These are phyloP conservation scores for Ailuropoda melanoleuca DNA, from an alignment of 2,113 vertebrate genomes.

Conservation along the genomic window DNA sequence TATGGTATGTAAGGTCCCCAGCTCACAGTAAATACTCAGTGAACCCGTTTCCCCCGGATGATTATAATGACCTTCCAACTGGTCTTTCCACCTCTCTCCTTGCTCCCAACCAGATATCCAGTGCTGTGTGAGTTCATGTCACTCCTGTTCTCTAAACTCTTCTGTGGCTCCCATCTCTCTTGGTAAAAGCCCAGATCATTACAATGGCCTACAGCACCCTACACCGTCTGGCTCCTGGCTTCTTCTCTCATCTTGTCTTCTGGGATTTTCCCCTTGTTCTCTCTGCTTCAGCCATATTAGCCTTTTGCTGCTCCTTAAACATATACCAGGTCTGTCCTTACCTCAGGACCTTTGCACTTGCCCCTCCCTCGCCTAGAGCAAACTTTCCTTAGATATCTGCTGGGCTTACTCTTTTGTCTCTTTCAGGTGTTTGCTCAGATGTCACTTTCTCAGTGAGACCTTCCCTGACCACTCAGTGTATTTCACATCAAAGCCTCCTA, in stretches of 20 bases:
- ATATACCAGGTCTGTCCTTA: neutral
- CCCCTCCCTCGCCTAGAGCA: neutral
- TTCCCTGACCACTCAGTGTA: neutral
- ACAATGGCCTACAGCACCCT: rapidly evolving
- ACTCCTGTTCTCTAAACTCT: neutral
- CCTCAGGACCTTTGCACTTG: neutral
- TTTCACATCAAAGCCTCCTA: neutral
- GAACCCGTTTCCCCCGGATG: neutral
- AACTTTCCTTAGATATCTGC: neutral
- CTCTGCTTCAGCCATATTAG: neutral
- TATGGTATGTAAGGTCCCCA: neutral
- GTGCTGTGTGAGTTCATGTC: neutral
- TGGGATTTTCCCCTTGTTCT: neutral
- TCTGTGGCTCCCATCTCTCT: neutral
- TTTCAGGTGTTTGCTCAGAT: neutral
- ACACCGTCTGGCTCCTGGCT: neutral
- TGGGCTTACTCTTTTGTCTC: neutral
- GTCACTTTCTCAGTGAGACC: neutral
- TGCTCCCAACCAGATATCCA: too few relatives aligned
- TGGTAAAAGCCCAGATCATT: neutral
- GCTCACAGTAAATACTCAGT: too few relatives aligned
- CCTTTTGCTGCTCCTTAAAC: neutral
- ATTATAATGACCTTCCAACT: neutral
- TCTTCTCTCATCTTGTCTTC: neutral
- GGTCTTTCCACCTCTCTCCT: neutral